Evolutionary conservation across 2,113 vertebrate genomes (phyloP), one percentile per base, ranked within the genome.

Genomic region (Rhynchopsitta pachyrhyncha): DNA sequence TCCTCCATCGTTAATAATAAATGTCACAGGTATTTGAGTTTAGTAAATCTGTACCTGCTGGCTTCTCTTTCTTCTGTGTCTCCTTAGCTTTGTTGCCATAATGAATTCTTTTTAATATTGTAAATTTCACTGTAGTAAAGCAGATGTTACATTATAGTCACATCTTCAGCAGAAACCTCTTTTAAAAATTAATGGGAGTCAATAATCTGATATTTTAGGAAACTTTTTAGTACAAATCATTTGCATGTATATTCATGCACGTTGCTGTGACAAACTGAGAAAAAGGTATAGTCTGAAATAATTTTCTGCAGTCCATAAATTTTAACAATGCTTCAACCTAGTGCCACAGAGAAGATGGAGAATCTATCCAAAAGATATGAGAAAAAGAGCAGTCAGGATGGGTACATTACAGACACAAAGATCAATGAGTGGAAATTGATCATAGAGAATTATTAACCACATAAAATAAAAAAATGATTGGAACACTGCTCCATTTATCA

Each of bases 381-480:
- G 62, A 82, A 86, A 68, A 93, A 23, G 13, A 67, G 10, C 41
- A 90, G 73, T 39, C 44, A 47, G 47, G 20, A 35, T 74, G 27
- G 2, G 6, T 12, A 9, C 81, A 63, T 59, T 80, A 67, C 17
- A 17, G 33, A 91, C 78, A 90, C 67, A 91, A 84, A 84, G 64
- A 77, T 62, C 66, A 94, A 94, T 60, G 17, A 74, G 17, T 49
- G 23, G 50, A 91, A 74, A 95, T 80, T 69, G 49, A 94, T 94
- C 78, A 94, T 16, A 74, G 17, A 77, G 75, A 95, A 80, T 92
- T 94, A 93, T 87, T 91, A 69, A 37, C 57, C 53, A 70, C 82
- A 86, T 96, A 93, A 95, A 94, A 78, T 81, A 71, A 77, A 55
- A 93, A 93, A 78, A 31, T 63, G 49, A 90, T 49, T 74, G 47